Evolutionary conservation across 2,888 invertebrate species (phyloP), one percentile per base, ranked within the genome.

Genomic region (Odiellus spinosus): DNA sequence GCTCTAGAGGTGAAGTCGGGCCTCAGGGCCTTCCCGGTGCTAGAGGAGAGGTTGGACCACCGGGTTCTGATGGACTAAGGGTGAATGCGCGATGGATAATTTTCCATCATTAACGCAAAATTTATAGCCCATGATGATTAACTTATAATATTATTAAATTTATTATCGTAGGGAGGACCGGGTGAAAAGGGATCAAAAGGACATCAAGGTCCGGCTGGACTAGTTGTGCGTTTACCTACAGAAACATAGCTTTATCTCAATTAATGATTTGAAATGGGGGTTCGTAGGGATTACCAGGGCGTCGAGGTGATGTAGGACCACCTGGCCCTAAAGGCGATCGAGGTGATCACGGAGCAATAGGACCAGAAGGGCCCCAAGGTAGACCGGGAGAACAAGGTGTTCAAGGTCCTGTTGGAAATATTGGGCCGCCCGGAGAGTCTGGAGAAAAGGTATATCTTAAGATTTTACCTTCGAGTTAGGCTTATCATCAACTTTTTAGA

Each of bases 301-400:
- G 72, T 19, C 67, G 79, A 59, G 82, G 84, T 1, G 64, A 68
- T 45, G 69, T 75, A 8, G 85, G 84, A 2, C 61, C 71, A 19
- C 60, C 74, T 3, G 84, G 85, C 43, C 75, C 76, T 55, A 82
- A 84, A 65, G 82, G 86, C 46, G 81, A 83, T 60, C 70, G 80
- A 55, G 82, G 82, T 15, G 66, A 74, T 8, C 56, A 67, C 14
- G 85, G 85, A 14, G 73, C 76, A 0, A 57, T 71, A 26, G 85
- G 86, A 6, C 78, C 79, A 12, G 83, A 82, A 66, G 86, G 86
- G 47, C 77, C 80, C 19, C 67, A 76, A 17, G 59, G 59, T 5
- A 38, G 52, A 36, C 53, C 55, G n/a, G 56, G 56, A 14, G 52
- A 51, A 12, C 51, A 53, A 44, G 64, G 65, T 11, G 52, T 56